Conservation (phyloP, 2,888 invertebrate species). For the Oeneis ivallda region DNA sequence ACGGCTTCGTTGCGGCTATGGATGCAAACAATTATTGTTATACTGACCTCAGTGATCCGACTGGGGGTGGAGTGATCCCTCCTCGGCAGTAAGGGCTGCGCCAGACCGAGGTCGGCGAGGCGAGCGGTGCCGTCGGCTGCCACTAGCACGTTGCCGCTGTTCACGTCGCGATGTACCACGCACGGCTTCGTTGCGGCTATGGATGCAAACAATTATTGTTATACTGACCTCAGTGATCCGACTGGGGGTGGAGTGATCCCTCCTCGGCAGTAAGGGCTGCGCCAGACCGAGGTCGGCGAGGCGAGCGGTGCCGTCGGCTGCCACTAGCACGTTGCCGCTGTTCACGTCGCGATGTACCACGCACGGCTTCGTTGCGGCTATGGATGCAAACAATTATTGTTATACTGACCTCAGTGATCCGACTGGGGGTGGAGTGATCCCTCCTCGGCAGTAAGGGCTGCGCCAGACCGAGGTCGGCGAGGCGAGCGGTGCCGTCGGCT, state of each 20-base stretch:
- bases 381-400: too few relatives aligned
- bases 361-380: too few relatives aligned
- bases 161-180: constrained; percentile 94
- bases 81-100: constrained; percentile 55
- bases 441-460: constrained; percentile 53
- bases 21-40: too few relatives aligned
- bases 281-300: too few relatives aligned
- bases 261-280: too few relatives aligned
- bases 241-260: too few relatives aligned
- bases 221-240: too few relatives aligned
- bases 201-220: too few relatives aligned
- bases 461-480: constrained; percentile 88
- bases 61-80: constrained; percentile 50
- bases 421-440: constrained; percentile 50
- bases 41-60: constrained; percentile 62
- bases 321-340: too few relatives aligned
- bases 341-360: too few relatives aligned
- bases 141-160: constrained; percentile 93
- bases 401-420: constrained; percentile 63
- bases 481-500: constrained; percentile 87
- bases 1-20: too few relatives aligned
- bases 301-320: too few relatives aligned
- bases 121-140: constrained; percentile 88
- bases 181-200: constrained; percentile 90
- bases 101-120: constrained; percentile 88